Base-by-base conservation (phyloP, 2,113 vertebrate species). In the Arothron firmamentum region DNA sequence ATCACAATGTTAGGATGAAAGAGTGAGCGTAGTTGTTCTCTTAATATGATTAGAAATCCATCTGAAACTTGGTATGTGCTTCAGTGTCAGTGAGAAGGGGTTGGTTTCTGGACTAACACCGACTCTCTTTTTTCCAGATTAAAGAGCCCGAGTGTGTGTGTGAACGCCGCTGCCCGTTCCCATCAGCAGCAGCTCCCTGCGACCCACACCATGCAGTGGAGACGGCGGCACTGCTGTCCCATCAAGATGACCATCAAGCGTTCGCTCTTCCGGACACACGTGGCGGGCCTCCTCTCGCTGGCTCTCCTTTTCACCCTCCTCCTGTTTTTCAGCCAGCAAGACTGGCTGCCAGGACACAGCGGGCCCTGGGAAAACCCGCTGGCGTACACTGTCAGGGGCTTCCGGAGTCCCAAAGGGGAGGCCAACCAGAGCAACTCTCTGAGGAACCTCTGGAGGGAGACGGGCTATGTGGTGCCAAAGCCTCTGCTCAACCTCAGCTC, bases 141-240 rank as follows among this genome's bases (percentile, higher is more conserved):
- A 72, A 60, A 71, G 59, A 73, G 65, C 65, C 21, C 54, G 72
- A 65, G 70, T 62, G 63, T 80, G 52, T 60, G 68, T 77, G 69
- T 85, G 79, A 91, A 74, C 58, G 55, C 65, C 58, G 55, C 65
- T 74, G 63, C 65, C 72, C 80, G 75, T 93, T 77, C 72, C 77
- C 66, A 13, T 94, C 87, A 88, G 77, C 79, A 91, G 93, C 83
- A 88, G 67, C 74, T 65, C 63, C 56, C 58, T 54, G 62, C 74
- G 10, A 72, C 70, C 91, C 34, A 90, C 93, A 96, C 87, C 92
- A 99, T 99, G 97, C 96, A 95, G 95, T 96, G 96, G 95, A 92
- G 96, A 81, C 92, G 97, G 80, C 89, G 96, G 70, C 93, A 96
- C 78, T 98, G 94, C 85, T 98, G 96, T 90, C 93, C 93, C 82